phyloP scores from a whole-genome alignment of 2,888 invertebrate genomes.

The Agrochola lychnidis region DNA sequence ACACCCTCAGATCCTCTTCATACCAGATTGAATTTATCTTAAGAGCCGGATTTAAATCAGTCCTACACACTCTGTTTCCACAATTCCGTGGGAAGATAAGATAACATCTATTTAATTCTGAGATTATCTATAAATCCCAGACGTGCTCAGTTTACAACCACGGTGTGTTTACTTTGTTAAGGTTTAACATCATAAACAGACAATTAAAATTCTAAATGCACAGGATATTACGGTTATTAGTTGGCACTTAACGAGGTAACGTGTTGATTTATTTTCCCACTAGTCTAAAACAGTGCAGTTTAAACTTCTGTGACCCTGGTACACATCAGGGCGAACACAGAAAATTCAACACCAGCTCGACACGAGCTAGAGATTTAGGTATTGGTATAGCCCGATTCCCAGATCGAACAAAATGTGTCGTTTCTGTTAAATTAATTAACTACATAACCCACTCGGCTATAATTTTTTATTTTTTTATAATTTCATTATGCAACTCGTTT shows the following conservation, averaged over 20 bases:
- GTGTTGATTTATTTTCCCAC: slow-evolving; percentile 36
- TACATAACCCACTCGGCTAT: neutral
- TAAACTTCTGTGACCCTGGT: slow-evolving; percentile 33
- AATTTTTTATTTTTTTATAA: no score
- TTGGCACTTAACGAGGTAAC: slow-evolving; percentile 50
- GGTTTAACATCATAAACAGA: slow-evolving; percentile 35
- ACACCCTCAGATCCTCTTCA: slow-evolving; percentile 12
- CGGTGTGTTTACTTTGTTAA: slow-evolving; percentile 14
- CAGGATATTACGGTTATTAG: slow-evolving; percentile 51
- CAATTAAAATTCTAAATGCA: slow-evolving; percentile 49
- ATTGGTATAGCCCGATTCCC: neutral
- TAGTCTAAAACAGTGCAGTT: slow-evolving; percentile 2
- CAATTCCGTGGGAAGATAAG: slow-evolving; percentile 55
- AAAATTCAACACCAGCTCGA: neutral
- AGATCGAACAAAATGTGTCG: neutral
- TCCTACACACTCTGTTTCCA: slow-evolving; percentile 4
- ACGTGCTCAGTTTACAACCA: slow-evolving; percentile 45
- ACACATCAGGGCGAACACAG: neutral
- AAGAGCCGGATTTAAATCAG: slow-evolving; percentile 19
- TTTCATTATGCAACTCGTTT: no score
- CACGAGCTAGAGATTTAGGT: neutral
- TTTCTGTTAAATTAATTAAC: neutral
- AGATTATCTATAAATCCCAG: slow-evolving; percentile 56
- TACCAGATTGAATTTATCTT: slow-evolving; percentile 14
- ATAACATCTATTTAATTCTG: slow-evolving; percentile 28